Percentiles rank a stretch among this genome's conserved stretches.
These are phyloP conservation scores for Cosmorhoe ocellata DNA, from an alignment of 2,888 invertebrate genomes.

Conservation along the genomic window DNA sequence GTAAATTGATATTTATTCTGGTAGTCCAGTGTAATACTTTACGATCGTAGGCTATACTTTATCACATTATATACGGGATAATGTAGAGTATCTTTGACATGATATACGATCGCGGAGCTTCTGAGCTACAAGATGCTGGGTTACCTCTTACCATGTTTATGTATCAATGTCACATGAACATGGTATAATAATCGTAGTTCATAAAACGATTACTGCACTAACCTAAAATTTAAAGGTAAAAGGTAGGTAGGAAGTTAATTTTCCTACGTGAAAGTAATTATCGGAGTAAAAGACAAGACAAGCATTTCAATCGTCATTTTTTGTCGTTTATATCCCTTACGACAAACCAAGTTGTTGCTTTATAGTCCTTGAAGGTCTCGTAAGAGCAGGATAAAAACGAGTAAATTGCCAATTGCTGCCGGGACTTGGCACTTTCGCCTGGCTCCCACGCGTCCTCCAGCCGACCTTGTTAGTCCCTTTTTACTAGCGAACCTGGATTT, in stretches of 20 bases:
- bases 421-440: conserved; percentile 35
- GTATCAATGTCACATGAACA: conserved; percentile 23
- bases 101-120: conserved; percentile 24
- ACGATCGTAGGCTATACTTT: conserved; percentile 8
- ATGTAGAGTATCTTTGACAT: conserved; percentile 11
- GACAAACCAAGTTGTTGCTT: conserved; percentile 9
- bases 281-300: too few species aligned
- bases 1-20: conserved; percentile 7
- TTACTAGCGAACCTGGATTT: conserved; percentile 43
- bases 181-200: conserved; percentile 3
- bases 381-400: conserved; percentile 32
- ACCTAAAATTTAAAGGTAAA: too few species aligned
- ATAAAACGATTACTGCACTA: not conserved
- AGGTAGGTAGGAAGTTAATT: too few species aligned
- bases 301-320: too few species aligned
- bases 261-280: too few species aligned
- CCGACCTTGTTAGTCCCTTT: conserved; percentile 35
- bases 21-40: conserved; percentile 7
- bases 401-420: conserved; percentile 42
- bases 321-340: too few species aligned
- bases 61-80: conserved; percentile 6
- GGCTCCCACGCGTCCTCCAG: conserved; percentile 34
- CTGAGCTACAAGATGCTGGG: conserved; percentile 20
- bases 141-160: conserved; percentile 13
- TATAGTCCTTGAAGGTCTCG: conserved; percentile 18